Percentiles rank a stretch among this genome's conserved stretches.
These are phyloP conservation scores for Gymnoscelis rufifasciata DNA, from an alignment of 2,888 invertebrate species.

Conservation along the genomic window DNA sequence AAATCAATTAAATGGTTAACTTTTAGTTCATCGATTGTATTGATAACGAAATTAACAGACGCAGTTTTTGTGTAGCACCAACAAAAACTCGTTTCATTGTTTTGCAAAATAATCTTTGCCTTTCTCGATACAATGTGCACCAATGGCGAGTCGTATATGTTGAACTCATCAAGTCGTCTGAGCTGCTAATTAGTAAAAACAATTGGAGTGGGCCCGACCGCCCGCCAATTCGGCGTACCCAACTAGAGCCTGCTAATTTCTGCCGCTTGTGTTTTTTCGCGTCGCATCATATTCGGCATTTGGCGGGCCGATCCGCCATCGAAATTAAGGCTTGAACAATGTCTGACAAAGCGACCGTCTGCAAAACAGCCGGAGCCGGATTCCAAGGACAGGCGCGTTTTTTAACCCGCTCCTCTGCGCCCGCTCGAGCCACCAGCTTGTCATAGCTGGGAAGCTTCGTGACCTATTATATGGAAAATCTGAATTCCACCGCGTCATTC, in stretches of 20 bases:
- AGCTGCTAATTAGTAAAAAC: slow-evolving; percentile 76
- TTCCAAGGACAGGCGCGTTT: slow-evolving; percentile 70
- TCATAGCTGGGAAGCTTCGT: slow-evolving; percentile 75
- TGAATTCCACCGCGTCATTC: slow-evolving; percentile 51
- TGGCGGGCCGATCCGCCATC: slow-evolving; percentile 74
- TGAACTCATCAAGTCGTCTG: slow-evolving; percentile 65
- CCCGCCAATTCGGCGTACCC: slow-evolving; percentile 76
- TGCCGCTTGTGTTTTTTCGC: slow-evolving; percentile 72
- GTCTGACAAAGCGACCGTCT: slow-evolving; percentile 78
- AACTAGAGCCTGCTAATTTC: slow-evolving; percentile 78
- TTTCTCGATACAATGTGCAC: slow-evolving; percentile 34
- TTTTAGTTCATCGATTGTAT: slow-evolving; percentile 16
- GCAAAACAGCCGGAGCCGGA: slow-evolving; percentile 75
- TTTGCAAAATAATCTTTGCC: slow-evolving; percentile 39
- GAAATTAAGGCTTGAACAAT: slow-evolving; percentile 78
- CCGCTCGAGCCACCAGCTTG: slow-evolving; percentile 73
- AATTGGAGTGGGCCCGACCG: slow-evolving; percentile 73
- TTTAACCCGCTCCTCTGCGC: slow-evolving; percentile 69
- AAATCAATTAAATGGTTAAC: slow-evolving; percentile 3
- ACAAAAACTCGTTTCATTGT: slow-evolving; percentile 41
- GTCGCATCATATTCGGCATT: slow-evolving; percentile 79
- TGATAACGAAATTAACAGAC: slow-evolving; percentile 26
- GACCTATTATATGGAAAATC: slow-evolving; percentile 75
- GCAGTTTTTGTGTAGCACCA: slow-evolving; percentile 26
- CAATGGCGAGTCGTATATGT: slow-evolving; percentile 33